These are phyloP conservation scores for Octonoba sinensis DNA, from an alignment of 2,888 invertebrate species.

Conservation along the genomic window DNA sequence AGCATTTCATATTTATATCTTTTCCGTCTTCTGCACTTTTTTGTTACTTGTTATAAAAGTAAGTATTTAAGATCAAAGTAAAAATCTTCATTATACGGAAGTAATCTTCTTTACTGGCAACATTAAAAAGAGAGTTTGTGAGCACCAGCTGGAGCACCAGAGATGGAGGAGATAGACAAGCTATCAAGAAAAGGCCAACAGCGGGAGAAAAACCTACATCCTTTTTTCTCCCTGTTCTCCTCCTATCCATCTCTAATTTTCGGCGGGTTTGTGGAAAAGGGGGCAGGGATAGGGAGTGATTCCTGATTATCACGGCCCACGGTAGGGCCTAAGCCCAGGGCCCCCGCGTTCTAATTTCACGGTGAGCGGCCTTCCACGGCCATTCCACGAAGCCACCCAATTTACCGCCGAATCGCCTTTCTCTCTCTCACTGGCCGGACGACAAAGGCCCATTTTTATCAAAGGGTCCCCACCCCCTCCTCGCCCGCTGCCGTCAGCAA, in stretches of 20 bases:
- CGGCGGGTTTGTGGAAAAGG: slow-evolving; percentile 37
- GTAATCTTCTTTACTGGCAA: neutral
- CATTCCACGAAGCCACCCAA: slow-evolving; percentile 64
- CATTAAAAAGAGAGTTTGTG: slow-evolving; percentile 9
- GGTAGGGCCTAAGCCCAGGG: slow-evolving; percentile 55
- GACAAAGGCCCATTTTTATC: slow-evolving; percentile 65
- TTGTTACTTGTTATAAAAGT: too few relatives aligned
- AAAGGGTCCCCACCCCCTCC: slow-evolving; percentile 21
- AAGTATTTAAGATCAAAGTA: too few relatives aligned
- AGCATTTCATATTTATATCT: too few relatives aligned
- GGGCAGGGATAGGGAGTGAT: slow-evolving; percentile 6
- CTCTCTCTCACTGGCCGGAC: slow-evolving; percentile 40
- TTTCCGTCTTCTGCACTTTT: too few relatives aligned
- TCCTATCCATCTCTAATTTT: slow-evolving; percentile 63
- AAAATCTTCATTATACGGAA: too few relatives aligned
- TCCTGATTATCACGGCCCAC: slow-evolving; percentile 62
- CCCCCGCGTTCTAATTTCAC: slow-evolving; percentile 63
- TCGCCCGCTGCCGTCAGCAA: slow-evolving; percentile 53
- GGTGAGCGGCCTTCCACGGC: slow-evolving; percentile 58
- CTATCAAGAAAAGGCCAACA: slow-evolving; percentile 7
- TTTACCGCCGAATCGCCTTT: slow-evolving; percentile 61
- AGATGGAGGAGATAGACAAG: neutral
- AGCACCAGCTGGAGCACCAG: slow-evolving; percentile 38
- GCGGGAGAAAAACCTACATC: neutral
- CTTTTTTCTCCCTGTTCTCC: neutral